A percentile compares a stretch with the other conserved stretches of the same genome.
These are phyloP conservation scores for Saguinus imperator DNA, from an alignment of 2,113 vertebrate species.

Conservation along the genomic window DNA sequence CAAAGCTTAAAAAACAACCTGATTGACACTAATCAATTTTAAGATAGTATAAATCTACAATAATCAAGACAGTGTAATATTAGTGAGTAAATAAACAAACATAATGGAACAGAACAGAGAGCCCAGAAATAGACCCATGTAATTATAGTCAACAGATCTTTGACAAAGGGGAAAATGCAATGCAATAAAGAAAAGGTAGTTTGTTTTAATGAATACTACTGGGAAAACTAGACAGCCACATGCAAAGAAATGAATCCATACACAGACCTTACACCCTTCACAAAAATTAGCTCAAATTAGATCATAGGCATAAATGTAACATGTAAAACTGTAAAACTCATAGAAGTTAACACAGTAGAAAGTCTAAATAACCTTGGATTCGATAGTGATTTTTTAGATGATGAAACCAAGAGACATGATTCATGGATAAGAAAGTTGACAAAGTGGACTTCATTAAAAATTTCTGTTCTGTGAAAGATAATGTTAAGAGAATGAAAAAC, in stretches of 20 bases:
- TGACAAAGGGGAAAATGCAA: too few relatives aligned
- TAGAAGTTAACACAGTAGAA: neutral
- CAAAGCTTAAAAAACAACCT: neutral
- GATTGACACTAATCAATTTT: neutral
- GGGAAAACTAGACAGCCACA: neutral
- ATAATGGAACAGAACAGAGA: neutral
- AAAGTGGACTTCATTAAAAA: neutral
- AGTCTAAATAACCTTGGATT: neutral
- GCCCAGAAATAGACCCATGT: neutral
- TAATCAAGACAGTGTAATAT: neutral
- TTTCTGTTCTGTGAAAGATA: neutral
- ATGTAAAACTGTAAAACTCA: neutral
- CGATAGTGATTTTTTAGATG: neutral
- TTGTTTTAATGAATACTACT: neutral
- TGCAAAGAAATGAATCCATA: neutral
- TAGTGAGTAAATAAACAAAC: neutral
- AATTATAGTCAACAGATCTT: neutral
- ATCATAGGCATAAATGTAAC: neutral
- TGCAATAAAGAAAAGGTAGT: neutral
- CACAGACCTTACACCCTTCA: neutral
- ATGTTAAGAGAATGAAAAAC: neutral
- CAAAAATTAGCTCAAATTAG: neutral
- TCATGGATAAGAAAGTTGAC: neutral
- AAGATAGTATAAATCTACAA: neutral
- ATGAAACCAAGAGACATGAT: neutral